A percentile compares a stretch with the other conserved stretches of the same genome.
These are phyloP conservation scores for Leptinotarsa defecta DNA, from an alignment of 1,140 invertebrate genomes.

Conservation along the genomic window DNA sequence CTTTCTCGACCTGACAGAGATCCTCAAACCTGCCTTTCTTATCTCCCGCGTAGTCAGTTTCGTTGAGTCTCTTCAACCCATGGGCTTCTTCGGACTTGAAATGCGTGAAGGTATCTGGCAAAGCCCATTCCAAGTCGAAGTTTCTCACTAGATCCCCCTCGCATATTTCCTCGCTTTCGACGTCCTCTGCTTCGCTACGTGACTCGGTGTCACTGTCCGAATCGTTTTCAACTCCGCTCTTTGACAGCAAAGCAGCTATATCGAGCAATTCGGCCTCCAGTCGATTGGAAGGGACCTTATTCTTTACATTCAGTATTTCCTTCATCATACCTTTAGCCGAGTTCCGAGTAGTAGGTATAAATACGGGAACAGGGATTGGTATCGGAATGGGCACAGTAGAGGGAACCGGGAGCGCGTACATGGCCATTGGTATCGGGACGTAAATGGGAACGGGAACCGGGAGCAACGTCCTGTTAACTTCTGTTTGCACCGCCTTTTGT, in stretches of 20 bases:
- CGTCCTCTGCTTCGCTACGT: neutral
- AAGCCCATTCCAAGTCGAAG: slow-evolving; percentile 13
- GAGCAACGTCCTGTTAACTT: slow-evolving; percentile 59
- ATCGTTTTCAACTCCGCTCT: neutral
- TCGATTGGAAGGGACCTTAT: slow-evolving; percentile 6
- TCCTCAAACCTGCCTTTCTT: neutral
- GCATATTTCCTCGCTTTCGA: neutral
- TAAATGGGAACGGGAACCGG: slow-evolving; percentile 89
- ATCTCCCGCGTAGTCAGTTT: neutral
- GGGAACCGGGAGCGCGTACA: slow-evolving; percentile 83
- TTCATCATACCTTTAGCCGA: slow-evolving; percentile 80
- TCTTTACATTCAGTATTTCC: slow-evolving; percentile 62
- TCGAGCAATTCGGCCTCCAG: slow-evolving; percentile 11
- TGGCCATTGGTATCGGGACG: slow-evolving; percentile 82
- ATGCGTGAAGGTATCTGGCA: neutral
- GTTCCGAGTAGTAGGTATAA: slow-evolving; percentile 86
- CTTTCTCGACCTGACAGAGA: neutral
- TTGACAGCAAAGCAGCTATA: slow-evolving; percentile 16
- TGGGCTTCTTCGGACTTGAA: neutral
- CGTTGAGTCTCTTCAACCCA: neutral
- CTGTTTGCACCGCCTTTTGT: slow-evolving; percentile 60
- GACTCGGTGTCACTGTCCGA: neutral
- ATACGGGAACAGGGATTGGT: slow-evolving; percentile 88
- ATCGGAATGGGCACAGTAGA: slow-evolving; percentile 83
- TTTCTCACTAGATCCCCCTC: neutral